Conservation (phyloP, 1,140 invertebrate genomes). For the Eupeodes corollae region DNA sequence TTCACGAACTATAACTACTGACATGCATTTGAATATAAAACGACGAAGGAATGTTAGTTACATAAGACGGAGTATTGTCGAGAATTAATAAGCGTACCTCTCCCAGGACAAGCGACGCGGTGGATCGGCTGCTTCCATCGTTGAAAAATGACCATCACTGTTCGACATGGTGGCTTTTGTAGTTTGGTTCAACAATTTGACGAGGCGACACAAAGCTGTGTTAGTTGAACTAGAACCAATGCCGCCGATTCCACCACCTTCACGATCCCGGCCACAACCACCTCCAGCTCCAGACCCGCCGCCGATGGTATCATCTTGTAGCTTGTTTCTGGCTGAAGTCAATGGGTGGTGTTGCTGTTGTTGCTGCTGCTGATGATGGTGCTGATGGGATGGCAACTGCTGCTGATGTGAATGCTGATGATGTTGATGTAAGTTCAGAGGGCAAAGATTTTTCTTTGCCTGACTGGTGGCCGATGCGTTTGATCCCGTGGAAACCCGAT, state of each 20-base stretch:
- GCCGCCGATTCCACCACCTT: slow-evolving; percentile 6
- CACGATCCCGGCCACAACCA: slow-evolving; percentile 7
- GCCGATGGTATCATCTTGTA: not conserved
- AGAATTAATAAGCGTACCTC: slow-evolving; percentile 41
- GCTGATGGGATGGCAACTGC: slow-evolving; percentile 4
- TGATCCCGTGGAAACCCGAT: slow-evolving; percentile 37
- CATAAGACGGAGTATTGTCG: no score
- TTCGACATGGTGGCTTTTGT: slow-evolving; percentile 10
- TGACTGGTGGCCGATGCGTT: slow-evolving; percentile 15
- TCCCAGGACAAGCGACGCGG: slow-evolving; percentile 66
- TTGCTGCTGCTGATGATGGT: slow-evolving; percentile 5
- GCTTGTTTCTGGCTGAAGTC: not conserved
- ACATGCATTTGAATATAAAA: no score
- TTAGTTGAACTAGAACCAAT: slow-evolving; percentile 16
- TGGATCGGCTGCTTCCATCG: slow-evolving; percentile 39
- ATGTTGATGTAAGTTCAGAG: not conserved
- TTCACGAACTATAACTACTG: no score
- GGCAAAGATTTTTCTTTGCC: not conserved
- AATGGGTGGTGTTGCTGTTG: slow-evolving; percentile 1
- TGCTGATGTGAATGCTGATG: slow-evolving; percentile 1
- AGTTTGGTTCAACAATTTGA: slow-evolving; percentile 55
- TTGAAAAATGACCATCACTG: slow-evolving; percentile 26
- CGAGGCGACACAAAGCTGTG: slow-evolving; percentile 52
- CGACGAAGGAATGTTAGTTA: no score
- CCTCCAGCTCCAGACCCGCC: not conserved